Evolutionary conservation across 2,888 invertebrate genomes (phyloP), one percentile per base, ranked within the genome.

Genomic region (Pachliopta kotzebuea): DNA sequence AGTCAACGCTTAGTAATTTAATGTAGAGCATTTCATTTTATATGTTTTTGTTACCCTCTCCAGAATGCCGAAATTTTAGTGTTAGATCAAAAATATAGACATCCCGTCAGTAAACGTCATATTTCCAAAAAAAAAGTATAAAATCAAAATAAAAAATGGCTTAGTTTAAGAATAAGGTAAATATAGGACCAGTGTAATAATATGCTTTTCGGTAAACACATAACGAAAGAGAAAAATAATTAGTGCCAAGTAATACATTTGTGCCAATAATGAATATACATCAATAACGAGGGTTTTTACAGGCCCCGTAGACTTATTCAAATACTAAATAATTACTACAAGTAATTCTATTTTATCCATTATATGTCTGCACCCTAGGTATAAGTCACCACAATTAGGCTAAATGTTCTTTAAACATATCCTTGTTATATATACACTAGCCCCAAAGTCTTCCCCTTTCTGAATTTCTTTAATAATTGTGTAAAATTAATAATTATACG

Each of bases 51-150:
- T 85, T 76, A 80, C 91, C 90, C 90, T 90, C 90, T 90, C 91
- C 87, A 83, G 89, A 90, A 88, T 89, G 90, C 89, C 88, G 88
- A 86, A 81, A 81, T 80, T 86, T 66, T 89, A 89, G 86, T 79
- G 72, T 80, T 90, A 90, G 89, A 81, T 84, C 73, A 76, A 82
- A 76, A 78, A 73, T 86, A 83, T 87, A 81, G 81, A 80, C 84
- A 87, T 85, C 83, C 80, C 82, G 83, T 84, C 84, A 83, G 84
- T 90, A 88, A 85, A 84, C 80, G 73, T 85, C 80, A 83, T 85
- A 86, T 87, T 86, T 84, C 83, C 81, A 84, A 88, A 84, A 86
- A 85, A 81, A 72, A 64, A 70, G 71, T 69, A 70, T 67, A 69
- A 76, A 84, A 86, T 31, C 2, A 42, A 65, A 54, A 61, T 45